Evolutionary conservation across 2,888 invertebrate genomes (phyloP).

Genomic region (Hypolimnas misippus): DNA sequence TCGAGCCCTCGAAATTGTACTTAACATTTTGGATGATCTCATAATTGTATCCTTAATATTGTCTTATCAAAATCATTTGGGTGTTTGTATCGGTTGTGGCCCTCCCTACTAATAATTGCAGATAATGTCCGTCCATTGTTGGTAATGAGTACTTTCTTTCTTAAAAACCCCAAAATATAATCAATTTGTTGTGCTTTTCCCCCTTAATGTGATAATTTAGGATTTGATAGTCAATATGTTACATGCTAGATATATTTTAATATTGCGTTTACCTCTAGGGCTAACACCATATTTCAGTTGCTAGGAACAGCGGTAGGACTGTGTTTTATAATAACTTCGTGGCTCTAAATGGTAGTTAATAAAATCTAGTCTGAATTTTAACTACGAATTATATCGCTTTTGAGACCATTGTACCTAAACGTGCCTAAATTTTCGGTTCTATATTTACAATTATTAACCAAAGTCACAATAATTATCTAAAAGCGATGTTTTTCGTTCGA

Average conservation of each 20-base stretch:
- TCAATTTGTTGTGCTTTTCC: conserved; percentile 2
- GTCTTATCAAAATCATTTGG: conserved; percentile 32
- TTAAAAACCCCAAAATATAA: not conserved
- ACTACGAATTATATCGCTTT: conserved; percentile 57
- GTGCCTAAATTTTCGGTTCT: conserved; percentile 37
- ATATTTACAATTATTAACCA: conserved; percentile 43
- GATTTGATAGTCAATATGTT: conserved; percentile 24
- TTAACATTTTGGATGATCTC: conserved; percentile 78
- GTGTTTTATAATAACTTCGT: conserved; percentile 54
- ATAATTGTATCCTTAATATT: conserved; percentile 52
- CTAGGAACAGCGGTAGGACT: conserved; percentile 47
- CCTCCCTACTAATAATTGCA: conserved; percentile 50
- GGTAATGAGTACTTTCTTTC: conserved; percentile 16
- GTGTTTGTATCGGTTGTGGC: conserved; percentile 51
- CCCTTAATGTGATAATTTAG: conserved; percentile 17
- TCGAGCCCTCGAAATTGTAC: conserved; percentile 54
- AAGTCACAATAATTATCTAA: conserved; percentile 49
- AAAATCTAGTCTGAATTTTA: conserved; percentile 75
- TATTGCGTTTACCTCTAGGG: conserved; percentile 29
- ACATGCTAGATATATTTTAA: conserved; percentile 23
- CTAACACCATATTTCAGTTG: conserved; percentile 40
- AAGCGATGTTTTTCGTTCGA: conserved; percentile 60
- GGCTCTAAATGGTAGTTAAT: conserved; percentile 64
- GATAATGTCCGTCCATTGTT: conserved; percentile 60
- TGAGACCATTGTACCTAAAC: conserved; percentile 53